Evolutionary conservation across 2,113 vertebrate species (phyloP).

Genomic region (Platichthys stellatus): DNA sequence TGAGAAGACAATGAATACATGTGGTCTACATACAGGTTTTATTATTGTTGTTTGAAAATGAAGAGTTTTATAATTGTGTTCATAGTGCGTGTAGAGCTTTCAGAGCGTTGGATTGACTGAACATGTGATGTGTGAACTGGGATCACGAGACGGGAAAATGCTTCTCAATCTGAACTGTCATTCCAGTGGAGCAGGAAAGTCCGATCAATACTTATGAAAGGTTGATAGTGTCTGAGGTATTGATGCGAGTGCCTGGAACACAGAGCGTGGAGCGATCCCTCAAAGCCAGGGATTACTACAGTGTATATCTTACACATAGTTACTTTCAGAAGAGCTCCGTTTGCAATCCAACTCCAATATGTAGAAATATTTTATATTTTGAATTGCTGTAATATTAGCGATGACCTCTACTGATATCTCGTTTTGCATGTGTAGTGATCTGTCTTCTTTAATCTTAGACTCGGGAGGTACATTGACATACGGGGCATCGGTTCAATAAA

Average conservation of each 20-base stretch:
- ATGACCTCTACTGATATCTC: constrained; percentile 8
- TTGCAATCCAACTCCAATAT: constrained; percentile 10
- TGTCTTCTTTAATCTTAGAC: constrained; percentile 43
- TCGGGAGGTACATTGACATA: constrained; percentile 21
- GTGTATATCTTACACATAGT: constrained; percentile 4
- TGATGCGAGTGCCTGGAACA: constrained; percentile 3
- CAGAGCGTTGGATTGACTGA: too few species aligned
- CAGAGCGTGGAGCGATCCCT: constrained; percentile 23
- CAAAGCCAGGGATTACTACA: constrained; percentile 21
- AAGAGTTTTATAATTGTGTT: constrained; percentile 24
- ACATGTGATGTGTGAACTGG: constrained; percentile 25
- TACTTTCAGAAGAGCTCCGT: constrained; percentile 5
- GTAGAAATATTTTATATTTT: constrained; percentile 25
- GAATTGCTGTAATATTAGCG: constrained; percentile 16
- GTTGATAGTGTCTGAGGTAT: not conserved
- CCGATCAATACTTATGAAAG: constrained; percentile 5
- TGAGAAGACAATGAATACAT: too few species aligned
- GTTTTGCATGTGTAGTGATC: constrained; percentile 47
- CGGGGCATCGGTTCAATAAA: constrained; percentile 40
- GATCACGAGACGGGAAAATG: not conserved
- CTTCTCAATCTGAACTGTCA: not conserved
- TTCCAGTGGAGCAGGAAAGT: not conserved
- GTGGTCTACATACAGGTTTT: too few species aligned
- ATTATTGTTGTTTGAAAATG: too few species aligned
- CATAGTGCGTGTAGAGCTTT: not conserved